Conservation (phyloP, 2,888 invertebrate genomes). For the Nyleta sp. region DNA sequence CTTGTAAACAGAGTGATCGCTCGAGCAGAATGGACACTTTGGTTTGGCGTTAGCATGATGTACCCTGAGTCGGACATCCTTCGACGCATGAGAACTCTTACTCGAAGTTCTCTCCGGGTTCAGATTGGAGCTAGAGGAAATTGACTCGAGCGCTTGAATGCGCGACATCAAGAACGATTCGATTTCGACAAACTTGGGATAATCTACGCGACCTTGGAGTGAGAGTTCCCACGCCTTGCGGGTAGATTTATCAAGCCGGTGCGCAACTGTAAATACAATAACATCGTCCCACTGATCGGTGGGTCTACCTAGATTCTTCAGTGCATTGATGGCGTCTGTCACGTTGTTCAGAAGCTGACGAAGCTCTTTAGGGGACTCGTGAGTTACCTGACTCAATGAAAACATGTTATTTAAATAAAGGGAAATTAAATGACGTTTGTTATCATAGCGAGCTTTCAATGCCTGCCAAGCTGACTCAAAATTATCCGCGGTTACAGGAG, state of each 20-base stretch:
- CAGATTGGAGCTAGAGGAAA: neutral
- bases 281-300: neutral
- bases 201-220: neutral
- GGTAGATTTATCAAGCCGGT: neutral
- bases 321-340: no score
- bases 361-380: neutral
- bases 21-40: neutral
- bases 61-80: neutral
- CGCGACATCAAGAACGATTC: neutral
- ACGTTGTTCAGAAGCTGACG: neutral
- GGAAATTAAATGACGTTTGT: neutral
- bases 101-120: neutral
- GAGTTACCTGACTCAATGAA: neutral
- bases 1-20: neutral
- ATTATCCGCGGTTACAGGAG: neutral
- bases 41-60: no score
- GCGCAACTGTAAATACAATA: neutral
- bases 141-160: neutral
- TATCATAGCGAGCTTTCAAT: neutral
- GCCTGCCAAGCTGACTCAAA: neutral
- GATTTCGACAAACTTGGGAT: neutral
- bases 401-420: neutral
- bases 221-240: constrained; percentile 11
- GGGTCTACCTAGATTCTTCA: neutral
- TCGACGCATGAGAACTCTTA: neutral